These are phyloP conservation scores for Palythoa grandiflora DNA, from an alignment of 92 coral and sea anemone genomes.

Conservation along the genomic window DNA sequence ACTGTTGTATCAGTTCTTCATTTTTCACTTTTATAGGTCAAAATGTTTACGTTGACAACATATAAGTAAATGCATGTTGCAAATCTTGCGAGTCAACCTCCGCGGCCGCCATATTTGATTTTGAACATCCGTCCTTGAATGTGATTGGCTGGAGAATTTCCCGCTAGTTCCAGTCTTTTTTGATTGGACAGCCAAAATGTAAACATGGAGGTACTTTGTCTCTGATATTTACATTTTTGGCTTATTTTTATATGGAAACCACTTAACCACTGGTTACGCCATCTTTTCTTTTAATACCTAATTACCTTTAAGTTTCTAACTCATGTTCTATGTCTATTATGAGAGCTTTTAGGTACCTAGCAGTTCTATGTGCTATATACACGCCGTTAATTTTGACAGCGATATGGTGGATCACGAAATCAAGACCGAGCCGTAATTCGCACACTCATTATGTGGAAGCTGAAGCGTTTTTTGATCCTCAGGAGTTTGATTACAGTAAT, in stretches of 20 bases:
- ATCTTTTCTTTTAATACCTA: too few relatives aligned
- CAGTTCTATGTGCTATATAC: not conserved
- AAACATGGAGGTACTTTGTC: too few relatives aligned
- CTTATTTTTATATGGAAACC: too few relatives aligned
- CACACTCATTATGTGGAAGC: constrained; percentile 10
- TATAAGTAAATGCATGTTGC: not conserved
- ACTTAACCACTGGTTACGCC: too few relatives aligned
- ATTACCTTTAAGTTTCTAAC: too few relatives aligned
- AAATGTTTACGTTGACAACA: not conserved
- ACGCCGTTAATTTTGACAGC: not conserved
- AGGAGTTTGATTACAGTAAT: constrained; percentile 1
- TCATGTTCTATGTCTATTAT: not conserved
- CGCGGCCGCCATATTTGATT: constrained; percentile 51
- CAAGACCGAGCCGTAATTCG: not conserved
- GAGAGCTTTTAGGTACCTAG: not conserved
- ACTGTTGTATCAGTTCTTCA: not conserved
- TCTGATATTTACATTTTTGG: too few relatives aligned
- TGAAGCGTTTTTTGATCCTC: constrained; percentile 21
- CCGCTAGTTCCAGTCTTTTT: constrained; percentile 31
- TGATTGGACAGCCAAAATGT: not conserved
- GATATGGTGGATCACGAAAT: constrained; percentile 18
- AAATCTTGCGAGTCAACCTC: not conserved
- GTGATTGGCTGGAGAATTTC: constrained; percentile 35
- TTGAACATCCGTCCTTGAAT: constrained; percentile 42
- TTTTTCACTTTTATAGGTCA: not conserved